Percentiles rank a stretch among this genome's conserved stretches.
phyloP scores from a whole-genome alignment of 2,113 vertebrate genomes.

The Dasyornis broadbenti region DNA sequence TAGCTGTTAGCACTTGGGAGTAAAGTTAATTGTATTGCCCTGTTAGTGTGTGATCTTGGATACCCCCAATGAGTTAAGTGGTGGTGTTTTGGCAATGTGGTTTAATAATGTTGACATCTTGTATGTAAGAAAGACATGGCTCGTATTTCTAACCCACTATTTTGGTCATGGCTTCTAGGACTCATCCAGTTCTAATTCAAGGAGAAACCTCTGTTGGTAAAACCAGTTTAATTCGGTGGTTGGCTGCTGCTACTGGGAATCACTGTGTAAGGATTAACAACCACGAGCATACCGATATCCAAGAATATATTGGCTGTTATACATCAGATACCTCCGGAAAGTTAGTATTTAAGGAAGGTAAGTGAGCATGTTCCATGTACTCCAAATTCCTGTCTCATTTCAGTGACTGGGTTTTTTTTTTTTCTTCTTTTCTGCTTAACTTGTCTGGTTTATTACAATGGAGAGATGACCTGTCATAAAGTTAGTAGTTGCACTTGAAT shows the following conservation, averaged over 20 bases:
- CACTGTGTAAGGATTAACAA: slow-evolving; percentile 97
- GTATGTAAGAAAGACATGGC: not conserved
- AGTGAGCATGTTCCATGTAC: not conserved
- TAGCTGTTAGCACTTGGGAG: not conserved
- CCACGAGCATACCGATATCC: slow-evolving; percentile 97
- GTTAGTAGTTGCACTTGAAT: not conserved
- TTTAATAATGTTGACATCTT: not conserved
- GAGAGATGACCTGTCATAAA: not conserved
- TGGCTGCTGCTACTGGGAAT: slow-evolving; percentile 90
- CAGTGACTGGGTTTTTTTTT: not conserved
- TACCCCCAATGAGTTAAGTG: not conserved
- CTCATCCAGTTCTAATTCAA: slow-evolving; percentile 91
- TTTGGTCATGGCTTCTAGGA: slow-evolving; percentile 70
- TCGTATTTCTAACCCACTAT: rapidly evolving
- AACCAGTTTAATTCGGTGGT: slow-evolving; percentile 92
- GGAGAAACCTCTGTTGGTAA: slow-evolving; percentile 97
- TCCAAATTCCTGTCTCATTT: not conserved
- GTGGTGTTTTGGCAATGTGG: not conserved
- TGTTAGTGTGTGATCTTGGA: not conserved
- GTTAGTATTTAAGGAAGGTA: slow-evolving; percentile 92
- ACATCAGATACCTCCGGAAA: slow-evolving; percentile 88
- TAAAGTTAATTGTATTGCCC: not conserved
- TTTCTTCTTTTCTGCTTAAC: not conserved
- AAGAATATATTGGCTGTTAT: slow-evolving; percentile 97
- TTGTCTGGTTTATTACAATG: not conserved